Percentiles rank a stretch among this genome's conserved stretches.
Evolutionary conservation across 1,140 invertebrate genomes (phyloP).

Genomic region (Frieseomelitta varia): DNA sequence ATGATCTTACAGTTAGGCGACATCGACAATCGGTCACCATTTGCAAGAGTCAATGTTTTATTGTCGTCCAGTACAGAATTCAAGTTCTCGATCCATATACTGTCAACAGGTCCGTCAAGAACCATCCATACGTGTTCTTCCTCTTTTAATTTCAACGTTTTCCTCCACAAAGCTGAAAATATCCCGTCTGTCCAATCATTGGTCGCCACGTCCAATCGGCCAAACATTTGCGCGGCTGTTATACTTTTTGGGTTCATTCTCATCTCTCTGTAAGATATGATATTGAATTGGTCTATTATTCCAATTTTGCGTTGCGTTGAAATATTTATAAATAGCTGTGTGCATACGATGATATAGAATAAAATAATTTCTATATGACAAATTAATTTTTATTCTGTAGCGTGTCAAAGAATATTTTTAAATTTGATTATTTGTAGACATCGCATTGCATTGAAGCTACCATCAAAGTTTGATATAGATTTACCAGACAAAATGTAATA

Average conservation of each 20-base stretch:
- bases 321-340: too few relatives aligned
- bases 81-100: conserved; percentile 98
- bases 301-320: too few relatives aligned
- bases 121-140: conserved; percentile 96
- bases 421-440: not conserved
- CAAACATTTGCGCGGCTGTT: conserved; percentile 98
- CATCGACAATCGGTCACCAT: conserved; percentile 96
- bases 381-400: too few relatives aligned
- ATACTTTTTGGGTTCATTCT: conserved; percentile 99
- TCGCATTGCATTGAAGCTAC: too few relatives aligned
- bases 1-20: conserved; percentile 96
- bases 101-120: conserved; percentile 97
- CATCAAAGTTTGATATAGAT: too few relatives aligned
- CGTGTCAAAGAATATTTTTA: too few relatives aligned
- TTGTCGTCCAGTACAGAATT: conserved; percentile 98
- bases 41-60: conserved; percentile 95
- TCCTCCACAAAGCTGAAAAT: conserved; percentile 97
- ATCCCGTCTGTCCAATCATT: conserved; percentile 99
- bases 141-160: conserved; percentile 94
- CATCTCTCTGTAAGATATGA: conserved; percentile 88
- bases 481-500: not conserved
- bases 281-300: too few relatives aligned
- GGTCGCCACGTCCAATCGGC: conserved; percentile 95
- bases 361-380: too few relatives aligned
- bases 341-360: too few relatives aligned